Base-by-base conservation (phyloP, 2,113 vertebrate species). In the Narcine bancroftii region DNA sequence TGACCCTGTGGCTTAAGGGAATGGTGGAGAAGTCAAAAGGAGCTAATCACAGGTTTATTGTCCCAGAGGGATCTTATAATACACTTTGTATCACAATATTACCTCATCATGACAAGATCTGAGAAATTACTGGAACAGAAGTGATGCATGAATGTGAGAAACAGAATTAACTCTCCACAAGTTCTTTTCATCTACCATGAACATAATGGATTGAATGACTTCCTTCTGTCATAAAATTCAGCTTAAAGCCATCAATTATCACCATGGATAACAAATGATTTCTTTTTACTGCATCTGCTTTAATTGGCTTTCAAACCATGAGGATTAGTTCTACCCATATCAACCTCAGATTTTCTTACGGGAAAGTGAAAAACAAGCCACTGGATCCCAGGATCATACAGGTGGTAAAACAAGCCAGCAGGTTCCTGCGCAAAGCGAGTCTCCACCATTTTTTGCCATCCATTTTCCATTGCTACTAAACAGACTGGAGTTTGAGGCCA, bases 371-470 rank as follows among this genome's bases (percentile, higher is more conserved):
- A 69, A 91, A 91, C 65, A 91, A 91, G 89, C 89, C 39, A 42
- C 89, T 91, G 17, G 39, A 66, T 66, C 89, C 89, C 36, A 91
- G 89, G 42, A 91, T 71, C 89, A 91, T 47, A 21, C 89, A 91
- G 65, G 89, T 91, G 89, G 89, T 91, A 69, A 91, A 91, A 69
- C 89, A 91, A 10, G 42, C 89, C 39, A 91, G 66, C 65, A 91
- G 42, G 36, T 26, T 91, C 39, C 66, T 91, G 63, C 21, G 13
- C 21, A 45, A 33, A 2, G 89, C 69, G 39, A 26, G 45, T 45
- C 63, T 33, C 65, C 65, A 69, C 63, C 89, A 91, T 69, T 91
- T 45, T 29, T 69, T 42, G 42, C 71, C 89, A 69, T 91, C 65
- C 89, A 91, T 91, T 71, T 69, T 33, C 89, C 89, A 69, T 69